Evolutionary conservation across 2,888 invertebrate genomes (phyloP).

Genomic region (Sycophila texana): DNA sequence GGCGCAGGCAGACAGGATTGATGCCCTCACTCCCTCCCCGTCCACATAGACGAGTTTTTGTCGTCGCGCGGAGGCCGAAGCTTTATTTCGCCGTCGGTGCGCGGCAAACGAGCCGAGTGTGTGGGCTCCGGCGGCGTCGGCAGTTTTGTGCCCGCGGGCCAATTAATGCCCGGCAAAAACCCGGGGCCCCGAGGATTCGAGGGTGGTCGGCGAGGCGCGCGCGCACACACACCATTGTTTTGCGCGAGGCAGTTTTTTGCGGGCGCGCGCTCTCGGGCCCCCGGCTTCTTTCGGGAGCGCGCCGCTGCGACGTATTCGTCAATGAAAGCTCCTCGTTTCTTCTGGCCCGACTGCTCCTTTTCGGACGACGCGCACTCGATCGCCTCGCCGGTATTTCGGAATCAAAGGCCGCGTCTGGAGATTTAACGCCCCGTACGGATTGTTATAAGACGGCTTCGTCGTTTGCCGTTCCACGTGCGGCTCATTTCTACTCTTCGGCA

Average conservation of each 20-base stretch:
- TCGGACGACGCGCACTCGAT: not conserved
- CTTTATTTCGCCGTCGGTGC: conserved; percentile 67
- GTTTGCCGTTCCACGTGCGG: too few species aligned
- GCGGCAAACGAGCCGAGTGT: conserved; percentile 59
- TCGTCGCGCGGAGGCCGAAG: conserved; percentile 58
- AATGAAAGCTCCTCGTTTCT: conserved; percentile 23
- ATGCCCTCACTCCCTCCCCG: conserved; percentile 55
- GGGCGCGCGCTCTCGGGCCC: too few species aligned
- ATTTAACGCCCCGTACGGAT: conserved; percentile 31
- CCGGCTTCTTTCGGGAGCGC: not conserved
- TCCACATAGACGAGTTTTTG: conserved; percentile 74
- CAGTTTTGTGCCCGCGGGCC: conserved; percentile 71
- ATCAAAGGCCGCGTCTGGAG: not conserved
- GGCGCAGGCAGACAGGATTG: conserved; percentile 53
- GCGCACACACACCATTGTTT: conserved; percentile 54
- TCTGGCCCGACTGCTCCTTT: not conserved
- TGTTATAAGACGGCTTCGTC: conserved; percentile 14
- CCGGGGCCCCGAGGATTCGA: conserved; percentile 63
- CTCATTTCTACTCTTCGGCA: too few species aligned
- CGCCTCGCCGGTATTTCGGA: not conserved
- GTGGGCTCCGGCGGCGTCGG: conserved; percentile 56
- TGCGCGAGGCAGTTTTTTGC: conserved; percentile 50
- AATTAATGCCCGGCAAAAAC: conserved; percentile 73
- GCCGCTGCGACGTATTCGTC: not conserved
- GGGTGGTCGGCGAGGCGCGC: conserved; percentile 68